Percentiles rank a stretch among this genome's conserved stretches.
Evolutionary conservation across 2,888 invertebrate genomes (phyloP).

Genomic region (Aricia artaxerxes): DNA sequence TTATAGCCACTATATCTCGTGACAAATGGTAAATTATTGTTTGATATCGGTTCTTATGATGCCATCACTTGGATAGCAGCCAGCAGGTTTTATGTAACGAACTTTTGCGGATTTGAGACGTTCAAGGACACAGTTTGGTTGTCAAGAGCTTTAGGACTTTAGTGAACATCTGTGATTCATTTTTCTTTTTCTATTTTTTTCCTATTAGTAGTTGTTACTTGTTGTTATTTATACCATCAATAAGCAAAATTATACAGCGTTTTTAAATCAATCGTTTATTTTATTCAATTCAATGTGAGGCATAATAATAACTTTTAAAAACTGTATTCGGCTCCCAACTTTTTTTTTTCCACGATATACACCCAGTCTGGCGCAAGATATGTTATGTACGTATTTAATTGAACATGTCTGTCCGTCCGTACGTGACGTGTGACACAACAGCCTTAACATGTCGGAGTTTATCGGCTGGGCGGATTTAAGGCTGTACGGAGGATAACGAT

Average conservation of each 20-base stretch:
- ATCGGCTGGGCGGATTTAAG: conserved; percentile 20
- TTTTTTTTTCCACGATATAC: no score
- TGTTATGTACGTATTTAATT: neutral
- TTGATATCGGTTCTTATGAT: neutral
- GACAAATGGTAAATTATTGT: conserved; percentile 8
- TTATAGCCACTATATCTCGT: neutral
- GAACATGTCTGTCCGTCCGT: neutral
- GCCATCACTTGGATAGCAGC: neutral
- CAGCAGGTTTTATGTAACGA: neutral
- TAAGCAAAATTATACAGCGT: no score
- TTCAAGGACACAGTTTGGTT: neutral
- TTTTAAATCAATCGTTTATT: no score
- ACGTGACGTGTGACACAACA: conserved; percentile 6
- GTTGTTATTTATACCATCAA: no score
- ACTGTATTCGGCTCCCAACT: no score
- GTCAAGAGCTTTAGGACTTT: neutral
- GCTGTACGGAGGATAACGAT: conserved; percentile 9
- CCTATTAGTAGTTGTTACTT: no score
- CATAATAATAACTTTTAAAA: no score
- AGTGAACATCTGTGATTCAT: neutral
- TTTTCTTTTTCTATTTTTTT: neutral
- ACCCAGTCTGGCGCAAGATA: neutral
- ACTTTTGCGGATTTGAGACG: neutral
- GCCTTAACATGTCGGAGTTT: conserved; percentile 28
- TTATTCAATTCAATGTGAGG: no score